Percentiles rank a stretch among this genome's conserved stretches.
Conservation (phyloP, 2,797 vertebrate genomes). For the Thunnus albacares region DNA sequence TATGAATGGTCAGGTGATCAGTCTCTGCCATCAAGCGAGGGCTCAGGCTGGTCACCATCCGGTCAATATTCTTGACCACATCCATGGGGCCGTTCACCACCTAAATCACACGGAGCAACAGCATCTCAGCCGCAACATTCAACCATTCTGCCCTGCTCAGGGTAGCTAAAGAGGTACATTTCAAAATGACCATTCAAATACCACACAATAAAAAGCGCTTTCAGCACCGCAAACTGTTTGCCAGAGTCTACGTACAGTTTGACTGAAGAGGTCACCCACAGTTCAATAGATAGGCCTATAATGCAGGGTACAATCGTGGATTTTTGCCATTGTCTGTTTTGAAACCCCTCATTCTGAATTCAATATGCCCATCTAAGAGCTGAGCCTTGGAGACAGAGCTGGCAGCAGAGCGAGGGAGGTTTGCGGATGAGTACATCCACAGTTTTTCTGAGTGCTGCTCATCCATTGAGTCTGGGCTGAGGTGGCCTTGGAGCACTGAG, state of each 20-base stretch:
- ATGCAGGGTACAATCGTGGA: conserved; percentile 35
- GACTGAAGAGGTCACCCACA: conserved; percentile 24
- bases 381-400: conserved; percentile 59
- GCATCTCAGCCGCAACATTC: conserved; percentile 27
- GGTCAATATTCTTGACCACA: conserved; percentile 88
- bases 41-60: conserved; percentile 87
- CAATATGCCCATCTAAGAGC: conserved; percentile 56
- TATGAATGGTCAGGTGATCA: conserved; percentile 82
- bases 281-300: conserved; percentile 50
- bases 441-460: conserved; percentile 65
- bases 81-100: conserved; percentile 91
- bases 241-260: conserved; percentile 21
- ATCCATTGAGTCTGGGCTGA: conserved; percentile 76
- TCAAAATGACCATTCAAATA: conserved; percentile 64
- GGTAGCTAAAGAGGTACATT: conserved; percentile 28
- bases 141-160: conserved; percentile 2
- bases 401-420: conserved; percentile 48
- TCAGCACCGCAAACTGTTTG: conserved; percentile 23
- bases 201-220: conserved; percentile 37
- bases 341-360: conserved; percentile 64
- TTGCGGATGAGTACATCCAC: conserved; percentile 61
- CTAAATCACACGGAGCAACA: conserved; percentile 74
- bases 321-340: conserved; percentile 56
- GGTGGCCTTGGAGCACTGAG: conserved; percentile 79
- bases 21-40: conserved; percentile 79